Base-by-base conservation (phyloP, 1,140 invertebrate genomes). In the Calosoma granatense region DNA sequence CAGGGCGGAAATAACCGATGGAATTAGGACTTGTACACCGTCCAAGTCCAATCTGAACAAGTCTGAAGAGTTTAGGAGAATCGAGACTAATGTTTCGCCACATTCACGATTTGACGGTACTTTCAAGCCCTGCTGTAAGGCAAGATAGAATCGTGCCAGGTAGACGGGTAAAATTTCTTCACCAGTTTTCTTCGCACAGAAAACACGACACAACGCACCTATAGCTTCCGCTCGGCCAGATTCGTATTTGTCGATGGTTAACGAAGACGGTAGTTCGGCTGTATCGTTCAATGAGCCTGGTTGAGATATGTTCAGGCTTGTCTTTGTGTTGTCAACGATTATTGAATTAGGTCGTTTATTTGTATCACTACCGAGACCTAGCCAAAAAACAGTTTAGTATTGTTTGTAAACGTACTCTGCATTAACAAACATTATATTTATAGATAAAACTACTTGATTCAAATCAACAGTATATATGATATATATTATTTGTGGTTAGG, bases 101-200 rank as follows among this genome's bases (percentile, higher is more conserved):
- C 83, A 84, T 70, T 85, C 82, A 56, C 78, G 74, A 41, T 71
- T 67, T 65, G 81, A 62, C 15, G 77, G 75, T 19, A 83, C 73
- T 68, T 86, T 82, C 2, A 99, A 78, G 9, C 94, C 94, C 54
- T 68, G 65, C 19, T 90, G 86, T 60, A 99, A 74, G 9, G 92
- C 89, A 64, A 94, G 82, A 74, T 97, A 98, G 74, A 97, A 97
- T 59, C 95, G 78, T 0, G 95, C 90, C 61, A 98, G 78, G 74
- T 99, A 99, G 1, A 94, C 86, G 1, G 94, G 90, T 15, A 95
- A 75, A 59, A 99, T 94, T 67, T 93, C 87, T 76, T 99, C 97
- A 23, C 90, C 90, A 14, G 93, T 94, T 74, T 94, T 94, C 71
- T 97, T 97, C 0, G 94, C 86, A 72, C 94, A 97, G 67, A 99